Base-by-base conservation (phyloP, 1,140 invertebrate genomes). In the Nephila pilipes region DNA sequence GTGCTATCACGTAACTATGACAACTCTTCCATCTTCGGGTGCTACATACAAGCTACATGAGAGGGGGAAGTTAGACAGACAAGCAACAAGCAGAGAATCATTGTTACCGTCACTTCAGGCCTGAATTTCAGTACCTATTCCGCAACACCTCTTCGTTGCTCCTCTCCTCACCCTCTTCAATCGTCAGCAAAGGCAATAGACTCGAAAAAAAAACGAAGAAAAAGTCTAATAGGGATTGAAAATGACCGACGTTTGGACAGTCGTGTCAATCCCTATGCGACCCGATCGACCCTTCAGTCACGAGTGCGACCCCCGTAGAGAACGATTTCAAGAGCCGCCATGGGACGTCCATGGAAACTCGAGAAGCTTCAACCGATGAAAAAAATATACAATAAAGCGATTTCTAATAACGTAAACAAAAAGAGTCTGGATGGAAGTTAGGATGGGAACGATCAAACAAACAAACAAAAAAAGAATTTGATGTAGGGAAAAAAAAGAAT, bases 321-420 rank as follows among this genome's bases (percentile, higher is more conserved):
- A 69, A 75, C 60, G 60, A 88, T 88, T 88, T 88, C 87, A 88
- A 88, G 87, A 88, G 46, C 63, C 87, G 57, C 87, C 60, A n/a
- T 55, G 63, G 87, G 87, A 57, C 63, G 32, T 75, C 87, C 12
- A 32, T 38, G 38, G 87, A 88, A 88, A 88, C 38, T 25, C 25
- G 87, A 88, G 87, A 88, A 25, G 87, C 29, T 16, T 25, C 83
- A 58, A 85, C 83, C 25, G 29, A 85, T 60, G 20, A 14, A 29
- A 85, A 85, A 85, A 60, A 29, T 29, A 75, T 75, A 75, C 29
- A 85, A 88, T 54, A 36, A 88, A 88, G 20, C n/a, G 60, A 88
- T 88, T 88, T 69, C 87, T 88, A 88, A 88, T 88, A 88, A 88
- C 87, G 87, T 75, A 88, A 88, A 88, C 87, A 88, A 69, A 88